These are phyloP conservation scores for Microctonus hyperodae DNA, from an alignment of 2,888 invertebrate species.

Conservation along the genomic window DNA sequence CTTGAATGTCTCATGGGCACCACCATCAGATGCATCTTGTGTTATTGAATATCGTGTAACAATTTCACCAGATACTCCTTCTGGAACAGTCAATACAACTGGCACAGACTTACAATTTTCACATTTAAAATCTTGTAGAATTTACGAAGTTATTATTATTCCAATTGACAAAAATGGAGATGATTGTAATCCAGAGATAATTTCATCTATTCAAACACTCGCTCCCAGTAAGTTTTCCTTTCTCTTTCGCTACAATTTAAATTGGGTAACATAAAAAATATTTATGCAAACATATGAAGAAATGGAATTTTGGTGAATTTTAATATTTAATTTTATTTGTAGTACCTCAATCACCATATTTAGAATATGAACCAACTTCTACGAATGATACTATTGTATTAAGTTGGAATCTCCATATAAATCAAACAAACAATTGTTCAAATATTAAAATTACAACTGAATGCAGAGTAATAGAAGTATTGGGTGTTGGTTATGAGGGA, in stretches of 20 bases:
- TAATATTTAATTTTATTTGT: conserved; percentile 24
- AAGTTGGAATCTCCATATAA: conserved; percentile 45
- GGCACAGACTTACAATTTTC: conserved; percentile 38
- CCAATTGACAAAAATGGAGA: conserved; percentile 40
- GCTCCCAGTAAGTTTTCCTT: conserved; percentile 27
- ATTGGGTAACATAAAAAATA: background rate
- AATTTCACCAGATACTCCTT: conserved; percentile 29
- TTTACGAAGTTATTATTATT: conserved; percentile 44
- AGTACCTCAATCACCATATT: conserved; percentile 42
- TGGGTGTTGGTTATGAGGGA: conserved; percentile 45
- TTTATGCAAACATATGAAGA: no score
- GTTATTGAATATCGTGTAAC: conserved; percentile 46
- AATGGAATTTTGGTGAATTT: no score
- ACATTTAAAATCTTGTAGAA: conserved; percentile 45
- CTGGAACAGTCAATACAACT: background rate
- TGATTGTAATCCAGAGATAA: conserved; percentile 33
- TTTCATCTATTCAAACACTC: conserved; percentile 33
- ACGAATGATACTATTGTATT: conserved; percentile 39
- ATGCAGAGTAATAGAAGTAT: conserved; percentile 42
- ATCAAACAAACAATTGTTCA: conserved; percentile 45
- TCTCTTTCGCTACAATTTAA: background rate
- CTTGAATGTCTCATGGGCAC: conserved; percentile 46
- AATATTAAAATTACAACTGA: conserved; percentile 37
- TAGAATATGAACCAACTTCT: conserved; percentile 2
- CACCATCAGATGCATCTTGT: conserved; percentile 47